These are phyloP conservation scores for Aradophagus sp. DNA, from an alignment of 1,140 invertebrate species.

Conservation along the genomic window DNA sequence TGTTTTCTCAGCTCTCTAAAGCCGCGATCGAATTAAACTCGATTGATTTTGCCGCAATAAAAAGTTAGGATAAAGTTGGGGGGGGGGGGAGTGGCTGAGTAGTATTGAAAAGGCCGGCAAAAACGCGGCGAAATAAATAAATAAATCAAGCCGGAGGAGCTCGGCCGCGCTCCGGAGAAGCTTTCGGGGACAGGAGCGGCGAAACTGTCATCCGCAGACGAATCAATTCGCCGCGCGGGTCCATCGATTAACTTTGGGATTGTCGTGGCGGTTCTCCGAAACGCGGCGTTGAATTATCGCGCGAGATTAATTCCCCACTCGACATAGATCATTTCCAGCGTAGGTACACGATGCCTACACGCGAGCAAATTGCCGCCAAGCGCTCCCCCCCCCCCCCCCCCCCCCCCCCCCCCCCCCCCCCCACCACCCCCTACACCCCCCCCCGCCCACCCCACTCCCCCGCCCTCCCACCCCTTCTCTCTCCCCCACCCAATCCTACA, in stretches of 20 bases:
- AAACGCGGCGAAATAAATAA: slow-evolving; percentile 16
- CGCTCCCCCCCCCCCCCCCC: too few species aligned
- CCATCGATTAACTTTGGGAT: slow-evolving; percentile 69
- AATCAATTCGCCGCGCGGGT: slow-evolving; percentile 55
- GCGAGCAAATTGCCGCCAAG: slow-evolving; percentile 44
- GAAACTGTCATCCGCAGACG: slow-evolving; percentile 64
- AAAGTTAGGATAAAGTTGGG: too few species aligned
- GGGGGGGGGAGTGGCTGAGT: not conserved
- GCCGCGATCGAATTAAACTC: not conserved
- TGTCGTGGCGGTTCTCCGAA: slow-evolving; percentile 64
- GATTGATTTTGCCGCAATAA: slow-evolving; percentile 14
- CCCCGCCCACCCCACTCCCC: too few species aligned
- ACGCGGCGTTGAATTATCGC: slow-evolving; percentile 64
- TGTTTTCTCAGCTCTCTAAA: too few species aligned
- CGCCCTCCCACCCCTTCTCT: too few species aligned
- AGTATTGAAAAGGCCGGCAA: too few species aligned
- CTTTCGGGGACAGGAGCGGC: slow-evolving; percentile 58
- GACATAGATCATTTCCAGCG: slow-evolving; percentile 56
- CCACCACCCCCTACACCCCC: too few species aligned
- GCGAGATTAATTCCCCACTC: slow-evolving; percentile 64
- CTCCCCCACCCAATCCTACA: too few species aligned
- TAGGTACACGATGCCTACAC: slow-evolving; percentile 49
- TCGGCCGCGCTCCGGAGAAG: slow-evolving; percentile 46
- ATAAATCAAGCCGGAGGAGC: slow-evolving; percentile 10
- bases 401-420: too few species aligned